These are phyloP conservation scores for Uria aalge DNA, from an alignment of 2,113 vertebrate species.

Conservation along the genomic window DNA sequence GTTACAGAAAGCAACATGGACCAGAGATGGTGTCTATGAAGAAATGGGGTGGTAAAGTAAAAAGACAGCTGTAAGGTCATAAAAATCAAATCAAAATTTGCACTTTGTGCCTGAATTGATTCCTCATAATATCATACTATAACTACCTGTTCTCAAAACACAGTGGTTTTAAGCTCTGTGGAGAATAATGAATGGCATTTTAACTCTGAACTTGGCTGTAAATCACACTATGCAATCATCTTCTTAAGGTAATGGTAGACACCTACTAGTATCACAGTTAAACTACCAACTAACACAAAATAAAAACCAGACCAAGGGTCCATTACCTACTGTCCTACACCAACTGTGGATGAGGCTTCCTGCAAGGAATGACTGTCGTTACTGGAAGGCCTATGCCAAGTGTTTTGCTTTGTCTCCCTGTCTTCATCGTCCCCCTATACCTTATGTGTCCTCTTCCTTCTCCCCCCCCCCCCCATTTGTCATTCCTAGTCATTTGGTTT, in stretches of 20 bases:
- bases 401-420: neutral
- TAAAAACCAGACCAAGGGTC: neutral
- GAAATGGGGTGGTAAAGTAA: neutral
- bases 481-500: neutral
- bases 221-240: neutral
- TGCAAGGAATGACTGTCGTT: neutral
- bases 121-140: neutral
- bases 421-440: neutral
- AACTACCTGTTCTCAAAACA: neutral
- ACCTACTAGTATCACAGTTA: neutral
- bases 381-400: neutral
- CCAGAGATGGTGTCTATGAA: neutral
- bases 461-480: fast-evolving
- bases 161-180: neutral
- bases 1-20: neutral
- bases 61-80: neutral
- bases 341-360: neutral
- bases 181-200: neutral
- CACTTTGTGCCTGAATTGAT: neutral
- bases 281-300: neutral
- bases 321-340: neutral
- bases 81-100: neutral
- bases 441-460: fast-evolving
- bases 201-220: neutral
- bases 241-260: neutral